These are phyloP conservation scores for Drepana arcuata DNA, from an alignment of 1,140 invertebrate species.

Conservation along the genomic window DNA sequence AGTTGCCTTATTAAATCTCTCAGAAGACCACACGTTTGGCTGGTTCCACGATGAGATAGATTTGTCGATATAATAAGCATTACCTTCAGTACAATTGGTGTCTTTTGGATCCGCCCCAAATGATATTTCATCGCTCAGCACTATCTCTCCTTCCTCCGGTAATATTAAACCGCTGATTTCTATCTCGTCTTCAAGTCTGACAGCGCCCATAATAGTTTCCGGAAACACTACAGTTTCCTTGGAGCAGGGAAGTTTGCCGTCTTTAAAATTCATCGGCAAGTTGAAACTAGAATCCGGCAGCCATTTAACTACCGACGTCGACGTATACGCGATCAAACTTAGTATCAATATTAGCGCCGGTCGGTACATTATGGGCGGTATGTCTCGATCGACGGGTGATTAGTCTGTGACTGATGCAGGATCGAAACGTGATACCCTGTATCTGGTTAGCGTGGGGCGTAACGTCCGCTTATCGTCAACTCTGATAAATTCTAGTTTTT, in stretches of 20 bases:
- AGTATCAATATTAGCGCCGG: too few species aligned
- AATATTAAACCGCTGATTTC: constrained; percentile 33
- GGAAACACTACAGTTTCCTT: constrained; percentile 52
- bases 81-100: constrained; percentile 31
- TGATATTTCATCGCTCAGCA: constrained; percentile 27
- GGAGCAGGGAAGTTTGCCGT: constrained; percentile 43
- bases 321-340: constrained; percentile 14
- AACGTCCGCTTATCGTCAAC: too few species aligned
- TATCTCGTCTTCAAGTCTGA: constrained; percentile 27
- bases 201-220: constrained; percentile 21
- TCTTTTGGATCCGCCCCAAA: constrained; percentile 28
- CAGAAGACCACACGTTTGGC: constrained; percentile 48
- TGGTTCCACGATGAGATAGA: constrained; percentile 30
- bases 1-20: constrained; percentile 50
- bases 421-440: too few species aligned
- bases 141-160: constrained; percentile 41
- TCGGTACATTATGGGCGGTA: constrained; percentile 3
- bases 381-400: constrained; percentile 1
- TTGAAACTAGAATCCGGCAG: constrained; percentile 45
- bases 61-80: constrained; percentile 36
- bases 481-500: too few species aligned
- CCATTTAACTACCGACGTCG: constrained; percentile 36
- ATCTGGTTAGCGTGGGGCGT: too few species aligned
- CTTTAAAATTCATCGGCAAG: constrained; percentile 41
- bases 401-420: background rate